A percentile compares a stretch with the other conserved stretches of the same genome.
Conservation (phyloP, 2,113 vertebrate species). For the Psilopogon haemacephalus region DNA sequence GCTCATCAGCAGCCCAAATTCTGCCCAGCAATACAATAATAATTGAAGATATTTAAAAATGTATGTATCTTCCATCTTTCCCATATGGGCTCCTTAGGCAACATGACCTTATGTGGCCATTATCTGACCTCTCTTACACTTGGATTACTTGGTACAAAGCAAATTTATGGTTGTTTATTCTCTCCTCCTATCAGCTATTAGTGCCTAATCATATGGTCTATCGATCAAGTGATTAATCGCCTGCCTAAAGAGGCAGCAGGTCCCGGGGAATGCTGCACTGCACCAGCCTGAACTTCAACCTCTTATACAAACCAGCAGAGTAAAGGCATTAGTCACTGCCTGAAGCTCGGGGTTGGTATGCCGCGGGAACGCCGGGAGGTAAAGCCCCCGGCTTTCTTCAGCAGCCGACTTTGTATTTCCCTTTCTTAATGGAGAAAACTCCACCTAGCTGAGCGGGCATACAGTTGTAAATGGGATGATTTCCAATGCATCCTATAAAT, state of each 20-base stretch:
- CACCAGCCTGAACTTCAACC: constrained; percentile 80
- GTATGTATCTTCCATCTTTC: constrained; percentile 70
- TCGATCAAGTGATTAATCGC: constrained; percentile 89
- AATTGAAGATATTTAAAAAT: constrained; percentile 73
- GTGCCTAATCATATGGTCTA: constrained; percentile 90
- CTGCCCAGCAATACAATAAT: constrained; percentile 25
- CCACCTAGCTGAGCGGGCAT: constrained; percentile 57
- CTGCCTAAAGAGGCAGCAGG: constrained; percentile 81
- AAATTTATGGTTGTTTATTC: constrained; percentile 84
- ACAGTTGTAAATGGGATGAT: constrained; percentile 70
- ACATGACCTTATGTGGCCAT: constrained; percentile 81
- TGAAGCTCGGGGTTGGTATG: constrained; percentile 43
- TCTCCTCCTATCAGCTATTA: constrained; percentile 85
- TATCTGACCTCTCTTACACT: constrained; percentile 82
- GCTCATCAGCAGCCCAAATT: background rate
- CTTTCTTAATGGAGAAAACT: constrained; percentile 67
- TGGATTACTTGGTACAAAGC: constrained; percentile 82
- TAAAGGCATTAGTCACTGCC: constrained; percentile 78
- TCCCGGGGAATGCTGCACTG: constrained; percentile 78
- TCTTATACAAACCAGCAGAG: constrained; percentile 77
- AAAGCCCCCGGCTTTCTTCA: constrained; percentile 68
- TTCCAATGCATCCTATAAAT: constrained; percentile 71
- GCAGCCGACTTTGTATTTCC: constrained; percentile 65
- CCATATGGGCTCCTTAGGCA: constrained; percentile 73
- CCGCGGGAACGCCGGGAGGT: constrained; percentile 70